Evolutionary conservation across 2,888 invertebrate species (phyloP), one percentile per base, ranked within the genome.

Genomic region (Peribatodes rhomboidaria): DNA sequence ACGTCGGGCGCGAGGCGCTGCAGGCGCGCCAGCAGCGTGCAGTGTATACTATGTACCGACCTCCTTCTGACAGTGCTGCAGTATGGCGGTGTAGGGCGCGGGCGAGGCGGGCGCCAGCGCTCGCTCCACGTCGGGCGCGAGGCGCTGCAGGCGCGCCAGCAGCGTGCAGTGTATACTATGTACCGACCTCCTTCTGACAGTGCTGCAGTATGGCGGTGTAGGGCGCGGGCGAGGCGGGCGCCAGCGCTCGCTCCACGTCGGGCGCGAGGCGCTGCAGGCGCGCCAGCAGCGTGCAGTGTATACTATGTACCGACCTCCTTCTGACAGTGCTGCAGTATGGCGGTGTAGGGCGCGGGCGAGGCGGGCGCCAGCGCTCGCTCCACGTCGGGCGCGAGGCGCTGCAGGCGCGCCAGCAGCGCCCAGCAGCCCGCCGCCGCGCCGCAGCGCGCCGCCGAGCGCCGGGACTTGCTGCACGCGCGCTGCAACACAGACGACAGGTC

Each of bases 391-490:
- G 82, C 85, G 81, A 90, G 81, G 1, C 85, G 82, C 79, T 76
- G 73, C 71, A 92, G 85, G 0, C 87, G 85, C 71, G 86, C 84
- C 75, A 86, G 82, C 79, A 91, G 76, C 70, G 85, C 75, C 92
- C 92, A 92, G 83, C 87, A 78, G 8, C 81, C 84, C 7, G 82
- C 84, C 56, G 83, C 86, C 50, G 80, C 75, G 33, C 83, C 79
- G 77, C 87, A 82, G 16, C 80, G 82, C 8, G 64, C 52, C 56
- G 83, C 87, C 37, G 78, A 83, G 63, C 83, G 82, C 0, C 87
- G 84, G 0, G 58, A 86, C 87, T 49, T 86, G 84, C 86, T 88
- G 74, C 61, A 76, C 70, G 69, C 71, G 35, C 68, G 65, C 67
- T 61, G 53, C 13, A 20, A 1, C 11, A 9, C 6, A 33, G 11